Evolutionary conservation across 2,113 vertebrate genomes (phyloP).

Genomic region (Sphyrna mokarran): DNA sequence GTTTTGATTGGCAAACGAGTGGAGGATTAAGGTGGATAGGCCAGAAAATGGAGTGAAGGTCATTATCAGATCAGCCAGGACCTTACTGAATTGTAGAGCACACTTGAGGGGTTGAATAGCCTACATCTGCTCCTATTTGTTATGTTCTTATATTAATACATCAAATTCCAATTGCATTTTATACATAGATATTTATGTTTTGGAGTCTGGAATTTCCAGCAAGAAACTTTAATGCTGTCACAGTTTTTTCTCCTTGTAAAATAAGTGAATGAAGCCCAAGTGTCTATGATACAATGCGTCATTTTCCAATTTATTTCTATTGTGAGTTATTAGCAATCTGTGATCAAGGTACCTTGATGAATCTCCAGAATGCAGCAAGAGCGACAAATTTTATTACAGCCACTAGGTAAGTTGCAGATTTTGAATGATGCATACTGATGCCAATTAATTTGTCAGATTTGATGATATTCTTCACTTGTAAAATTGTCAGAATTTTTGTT

Average conservation of each 20-base stretch:
- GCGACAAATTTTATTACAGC: background rate
- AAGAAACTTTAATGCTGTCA: background rate
- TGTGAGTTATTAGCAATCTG: background rate
- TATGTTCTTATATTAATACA: too few species aligned
- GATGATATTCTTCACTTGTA: background rate
- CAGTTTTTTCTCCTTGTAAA: background rate
- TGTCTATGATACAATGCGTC: background rate
- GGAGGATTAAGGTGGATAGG: too few species aligned
- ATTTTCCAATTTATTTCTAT: background rate
- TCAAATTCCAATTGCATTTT: background rate
- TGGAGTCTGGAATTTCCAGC: background rate
- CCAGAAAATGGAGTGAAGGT: too few species aligned
- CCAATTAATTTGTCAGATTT: background rate
- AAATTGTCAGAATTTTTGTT: background rate
- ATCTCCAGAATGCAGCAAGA: background rate
- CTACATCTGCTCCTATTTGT: too few species aligned
- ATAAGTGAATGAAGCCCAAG: background rate
- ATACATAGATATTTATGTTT: background rate
- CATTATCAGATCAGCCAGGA: too few species aligned
- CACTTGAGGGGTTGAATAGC: too few species aligned
- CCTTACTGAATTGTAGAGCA: too few species aligned
- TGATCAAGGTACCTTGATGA: background rate
- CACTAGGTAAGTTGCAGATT: background rate
- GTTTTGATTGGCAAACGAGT: too few species aligned
- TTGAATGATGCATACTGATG: background rate